Percentiles rank a stretch among this genome's conserved stretches.
Evolutionary conservation across 2,113 vertebrate genomes (phyloP).

Genomic region (Siniperca knerii): DNA sequence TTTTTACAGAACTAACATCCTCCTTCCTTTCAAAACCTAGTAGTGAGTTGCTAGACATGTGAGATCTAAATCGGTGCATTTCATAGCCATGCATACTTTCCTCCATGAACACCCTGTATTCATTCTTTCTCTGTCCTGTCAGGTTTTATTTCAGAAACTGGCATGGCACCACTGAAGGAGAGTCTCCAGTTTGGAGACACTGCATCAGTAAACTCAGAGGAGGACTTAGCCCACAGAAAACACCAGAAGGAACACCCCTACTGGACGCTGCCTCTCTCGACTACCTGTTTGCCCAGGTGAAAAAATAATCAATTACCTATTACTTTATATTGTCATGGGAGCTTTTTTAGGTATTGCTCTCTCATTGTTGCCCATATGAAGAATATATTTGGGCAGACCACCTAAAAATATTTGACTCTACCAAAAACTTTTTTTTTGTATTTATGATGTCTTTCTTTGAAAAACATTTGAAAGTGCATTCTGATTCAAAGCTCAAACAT

Average conservation of each 20-base stretch:
- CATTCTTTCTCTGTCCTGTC: slow-evolving; percentile 16
- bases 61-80: background rate
- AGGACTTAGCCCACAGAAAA: slow-evolving; percentile 82
- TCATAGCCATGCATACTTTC: background rate
- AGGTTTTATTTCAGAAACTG: slow-evolving; percentile 98
- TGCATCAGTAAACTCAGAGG: slow-evolving; percentile 89
- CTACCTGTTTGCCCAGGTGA: slow-evolving; percentile 96
- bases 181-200: slow-evolving; percentile 93
- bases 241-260: slow-evolving; percentile 90
- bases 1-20: background rate
- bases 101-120: background rate
- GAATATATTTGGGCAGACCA: background rate
- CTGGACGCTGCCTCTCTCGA: slow-evolving; percentile 91
- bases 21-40: background rate
- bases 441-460: background rate
- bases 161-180: slow-evolving; percentile 94
- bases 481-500: background rate
- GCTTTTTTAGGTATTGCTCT: background rate
- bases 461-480: background rate
- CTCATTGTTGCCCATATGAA: background rate
- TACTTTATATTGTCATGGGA: background rate
- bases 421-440: background rate
- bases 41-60: background rate
- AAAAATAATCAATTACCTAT: background rate
- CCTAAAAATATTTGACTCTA: background rate